Evolutionary conservation across 30 jellyfish, hydroid and myxozoan genomes (phyloP).

Genomic region (Aurelia sp.): DNA sequence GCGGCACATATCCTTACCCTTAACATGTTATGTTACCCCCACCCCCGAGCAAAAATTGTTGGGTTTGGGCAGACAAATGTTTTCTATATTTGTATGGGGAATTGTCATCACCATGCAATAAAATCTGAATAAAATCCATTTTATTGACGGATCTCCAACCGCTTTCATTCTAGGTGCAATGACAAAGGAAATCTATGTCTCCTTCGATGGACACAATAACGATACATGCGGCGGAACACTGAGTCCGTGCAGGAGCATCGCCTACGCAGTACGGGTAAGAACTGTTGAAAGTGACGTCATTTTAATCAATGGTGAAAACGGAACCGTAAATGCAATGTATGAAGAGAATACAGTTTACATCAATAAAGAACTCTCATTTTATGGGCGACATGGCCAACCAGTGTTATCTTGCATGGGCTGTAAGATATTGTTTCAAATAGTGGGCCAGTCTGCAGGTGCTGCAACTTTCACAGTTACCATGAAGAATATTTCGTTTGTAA

Average conservation of each 20-base stretch:
- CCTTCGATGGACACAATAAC: slow-evolving; percentile 29
- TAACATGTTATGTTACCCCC: no score
- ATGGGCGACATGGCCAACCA: slow-evolving; percentile 29
- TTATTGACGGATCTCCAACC: not conserved
- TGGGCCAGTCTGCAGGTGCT: not conserved
- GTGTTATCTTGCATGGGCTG: not conserved
- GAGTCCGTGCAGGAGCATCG: slow-evolving; percentile 12
- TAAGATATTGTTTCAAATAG: not conserved
- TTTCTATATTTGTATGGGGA: no score
- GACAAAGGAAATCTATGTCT: slow-evolving; percentile 3
- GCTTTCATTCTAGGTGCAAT: not conserved
- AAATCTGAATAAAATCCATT: not conserved
- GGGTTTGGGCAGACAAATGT: no score
- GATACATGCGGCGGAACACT: slow-evolving; percentile 28
- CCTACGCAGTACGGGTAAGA: slow-evolving; percentile 3
- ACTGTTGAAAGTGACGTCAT: slow-evolving; percentile 6
- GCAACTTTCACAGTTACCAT: not conserved
- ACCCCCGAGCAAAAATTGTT: no score
- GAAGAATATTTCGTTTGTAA: not conserved
- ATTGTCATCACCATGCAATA: no score
- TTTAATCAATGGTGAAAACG: slow-evolving; percentile 19
- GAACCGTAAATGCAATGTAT: slow-evolving; percentile 29
- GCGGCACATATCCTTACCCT: no score
- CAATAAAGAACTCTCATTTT: not conserved
- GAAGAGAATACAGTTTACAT: slow-evolving; percentile 1